Base-by-base conservation (phyloP, 2,113 vertebrate species). In the Climacteris rufus region DNA sequence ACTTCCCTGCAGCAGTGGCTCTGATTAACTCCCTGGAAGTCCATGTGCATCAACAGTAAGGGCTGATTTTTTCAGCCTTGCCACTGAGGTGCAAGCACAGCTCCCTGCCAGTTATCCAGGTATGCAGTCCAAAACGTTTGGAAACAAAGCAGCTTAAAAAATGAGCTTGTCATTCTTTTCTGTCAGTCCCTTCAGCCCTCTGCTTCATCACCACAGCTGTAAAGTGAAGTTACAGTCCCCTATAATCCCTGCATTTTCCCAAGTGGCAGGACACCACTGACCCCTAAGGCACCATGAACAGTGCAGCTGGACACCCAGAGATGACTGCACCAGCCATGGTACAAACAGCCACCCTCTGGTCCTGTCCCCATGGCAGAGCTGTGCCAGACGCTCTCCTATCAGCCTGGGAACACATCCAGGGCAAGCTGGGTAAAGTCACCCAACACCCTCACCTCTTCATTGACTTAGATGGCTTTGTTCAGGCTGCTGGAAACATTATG, bases 391-490 rank as follows among this genome's bases (percentile, higher is more conserved):
- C 10, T 15, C 42, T 59, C 0, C 0, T 37, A 50, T 31, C 11
- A 0, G 0, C 1, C 77, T 75, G 77, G 56, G 69, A 81, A 89
- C 3, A 0, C 0, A 0, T 79, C 60, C 63, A 69, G 70, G 14
- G 53, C 53, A 72, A 76, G 53, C 82, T 93, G 96, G 27, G 21
- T n/a, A 69, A 76, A 64, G 49, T 93, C 70, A 91, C 4, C 13
- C 61, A 56, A 72, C 87, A 85, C 75, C 14, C 23, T 75, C 69
- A 87, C 42, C 69, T 85, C 74, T 68, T 71, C 65, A 45, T 57
- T 64, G 59, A 91, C 27, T 60, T 28, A 47, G 49, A 53, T 79
- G 74, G 17, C n/a, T 85, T 85, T 94, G 57, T 61, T 85, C 49
- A 76, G 74, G 45, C 68, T 89, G 45, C 68, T 94, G 77, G 61